A percentile compares a stretch with the other conserved stretches of the same genome.
phyloP scores from a whole-genome alignment of 2,888 invertebrate species.

The Parochlus steinenii region DNA sequence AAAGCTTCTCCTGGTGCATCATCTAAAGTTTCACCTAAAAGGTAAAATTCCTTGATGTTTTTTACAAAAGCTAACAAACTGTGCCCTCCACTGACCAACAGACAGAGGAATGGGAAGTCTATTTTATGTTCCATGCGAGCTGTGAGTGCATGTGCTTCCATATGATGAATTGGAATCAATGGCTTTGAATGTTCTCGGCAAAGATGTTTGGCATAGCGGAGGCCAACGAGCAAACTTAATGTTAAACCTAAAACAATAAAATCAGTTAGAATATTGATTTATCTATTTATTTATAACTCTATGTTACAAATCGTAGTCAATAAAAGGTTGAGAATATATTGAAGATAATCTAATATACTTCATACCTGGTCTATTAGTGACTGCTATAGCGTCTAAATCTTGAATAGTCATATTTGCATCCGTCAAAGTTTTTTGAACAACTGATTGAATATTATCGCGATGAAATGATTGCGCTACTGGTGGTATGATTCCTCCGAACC shows the following conservation, averaged over 20 bases:
- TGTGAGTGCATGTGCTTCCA: conserved; percentile 95
- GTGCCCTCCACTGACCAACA: conserved; percentile 89
- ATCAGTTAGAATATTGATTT: no score
- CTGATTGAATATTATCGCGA: conserved; percentile 52
- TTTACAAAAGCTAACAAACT: conserved; percentile 62
- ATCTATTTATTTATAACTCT: conserved; percentile 2
- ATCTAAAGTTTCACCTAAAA: conserved; percentile 66
- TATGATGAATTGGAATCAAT: conserved; percentile 92
- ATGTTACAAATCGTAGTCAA: neutral
- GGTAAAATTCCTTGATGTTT: conserved; percentile 53
- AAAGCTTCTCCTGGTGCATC: conserved; percentile 87
- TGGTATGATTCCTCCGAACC: conserved; percentile 78
- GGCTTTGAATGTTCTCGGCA: conserved; percentile 52
- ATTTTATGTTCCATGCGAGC: conserved; percentile 57
- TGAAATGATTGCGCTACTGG: conserved; percentile 71
- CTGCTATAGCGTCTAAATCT: conserved; percentile 74
- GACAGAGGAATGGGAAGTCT: conserved; percentile 73
- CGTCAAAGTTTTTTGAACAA: conserved; percentile 49
- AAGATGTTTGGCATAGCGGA: conserved; percentile 64
- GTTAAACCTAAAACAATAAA: conserved; percentile 46
- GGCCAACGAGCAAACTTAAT: conserved; percentile 61
- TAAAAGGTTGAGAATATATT: neutral
- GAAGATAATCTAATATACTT: neutral
- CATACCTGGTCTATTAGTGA: conserved; percentile 70
- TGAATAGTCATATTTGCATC: conserved; percentile 39